Base-by-base conservation (phyloP, 2,888 invertebrate species). In the Drosophila lacicola region DNA sequence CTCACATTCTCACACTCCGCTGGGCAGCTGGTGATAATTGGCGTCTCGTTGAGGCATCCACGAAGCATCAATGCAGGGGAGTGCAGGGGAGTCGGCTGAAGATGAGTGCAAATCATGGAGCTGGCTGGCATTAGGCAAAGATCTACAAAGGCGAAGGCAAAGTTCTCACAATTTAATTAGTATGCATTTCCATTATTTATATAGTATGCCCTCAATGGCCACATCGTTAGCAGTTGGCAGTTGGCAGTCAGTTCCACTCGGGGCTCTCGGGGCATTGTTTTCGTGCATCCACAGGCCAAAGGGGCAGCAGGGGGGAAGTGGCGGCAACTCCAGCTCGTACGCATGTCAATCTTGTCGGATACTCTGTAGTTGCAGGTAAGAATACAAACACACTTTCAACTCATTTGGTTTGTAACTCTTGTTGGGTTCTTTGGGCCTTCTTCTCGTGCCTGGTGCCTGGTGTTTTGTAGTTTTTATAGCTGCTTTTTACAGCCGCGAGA, bases 151-250 rank as follows among this genome's bases (percentile, higher is more conserved):
- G 37, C 63, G 19, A 50, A 57, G 51, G 64, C 64, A 65, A 57
- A 47, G 85, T 82, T 88, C 86, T 85, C 83, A 88, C 78, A 70
- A 85, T 88, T 69, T 82, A 80, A 86, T 83, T 88, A 82, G 86
- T 83, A 75, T 83, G 75, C 78, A 80, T 69, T 86, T 84, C 54
- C 83, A 83, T 81, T 87, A 77, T 84, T 86, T 81, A 78, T 87
- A 78, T 72, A 65, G 64, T 34, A 25, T 64, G 72, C 51, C 68
- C 80, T 66, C 71, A 69, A 80, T 74, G 76, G 47, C 61, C 68
- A 63, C 76, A 72, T 78, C 80, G 78, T 78, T 75, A 75, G 60
- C 68, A 70, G 60, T 37, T 36, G 4, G 36, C 51, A 53, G 70
- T 44, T 29, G 6, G 29, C 67, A 53, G 63, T 57, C 60, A 65